Evolutionary conservation across 2,888 invertebrate species (phyloP).

Genomic region (Drosophila macrospina): DNA sequence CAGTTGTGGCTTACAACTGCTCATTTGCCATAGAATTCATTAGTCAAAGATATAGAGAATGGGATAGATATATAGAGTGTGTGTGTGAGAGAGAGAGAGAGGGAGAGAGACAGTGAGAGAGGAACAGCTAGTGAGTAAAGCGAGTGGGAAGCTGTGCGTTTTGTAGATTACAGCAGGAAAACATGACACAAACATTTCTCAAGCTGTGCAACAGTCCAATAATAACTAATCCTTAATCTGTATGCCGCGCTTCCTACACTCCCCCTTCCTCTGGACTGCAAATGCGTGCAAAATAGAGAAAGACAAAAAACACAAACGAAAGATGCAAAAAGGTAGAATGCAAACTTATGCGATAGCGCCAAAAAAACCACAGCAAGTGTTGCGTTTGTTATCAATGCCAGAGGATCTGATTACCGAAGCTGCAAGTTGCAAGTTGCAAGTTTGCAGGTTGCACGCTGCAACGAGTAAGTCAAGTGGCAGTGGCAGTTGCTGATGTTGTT

Average conservation of each 20-base stretch:
- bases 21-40: neutral
- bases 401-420: slow-evolving; percentile 80
- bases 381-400: slow-evolving; percentile 72
- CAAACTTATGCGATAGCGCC: slow-evolving; percentile 59
- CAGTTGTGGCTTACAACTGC: too few species aligned
- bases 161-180: slow-evolving; percentile 57
- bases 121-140: neutral
- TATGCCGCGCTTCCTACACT: neutral
- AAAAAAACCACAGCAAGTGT: slow-evolving; percentile 35
- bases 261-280: neutral
- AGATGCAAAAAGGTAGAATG: slow-evolving; percentile 50
- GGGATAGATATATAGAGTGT: neutral
- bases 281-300: slow-evolving; percentile 50
- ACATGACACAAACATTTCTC: slow-evolving; percentile 72
- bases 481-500: slow-evolving; percentile 28
- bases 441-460: slow-evolving; percentile 30
- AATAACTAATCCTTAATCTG: slow-evolving; percentile 44
- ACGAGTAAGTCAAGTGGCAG: slow-evolving; percentile 72
- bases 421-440: slow-evolving; percentile 25
- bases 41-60: neutral
- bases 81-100: neutral
- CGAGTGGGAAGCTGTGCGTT: slow-evolving; percentile 50
- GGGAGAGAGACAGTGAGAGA: neutral
- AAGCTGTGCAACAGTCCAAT: slow-evolving; percentile 53
- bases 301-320: slow-evolving; percentile 34